Evolutionary conservation across 2,113 vertebrate species (phyloP).

Genomic region (Aldabrachelys gigantea): DNA sequence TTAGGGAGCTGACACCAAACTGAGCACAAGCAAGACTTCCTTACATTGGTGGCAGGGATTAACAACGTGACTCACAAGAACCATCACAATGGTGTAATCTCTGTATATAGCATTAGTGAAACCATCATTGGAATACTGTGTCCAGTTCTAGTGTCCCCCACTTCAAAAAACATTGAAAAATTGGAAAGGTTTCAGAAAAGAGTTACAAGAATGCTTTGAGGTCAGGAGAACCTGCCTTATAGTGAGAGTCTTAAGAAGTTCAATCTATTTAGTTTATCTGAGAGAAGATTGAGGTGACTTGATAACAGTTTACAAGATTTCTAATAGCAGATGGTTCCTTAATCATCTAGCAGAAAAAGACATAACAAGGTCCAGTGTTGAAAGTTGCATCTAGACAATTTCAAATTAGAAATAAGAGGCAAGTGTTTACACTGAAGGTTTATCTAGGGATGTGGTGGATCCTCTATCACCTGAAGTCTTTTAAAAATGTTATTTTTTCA

Average conservation of each 20-base stretch:
- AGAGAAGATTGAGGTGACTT: not conserved
- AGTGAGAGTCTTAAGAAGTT: not conserved
- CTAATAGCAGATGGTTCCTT: not conserved
- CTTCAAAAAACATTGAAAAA: not conserved
- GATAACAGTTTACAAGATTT: not conserved
- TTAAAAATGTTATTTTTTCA: not conserved
- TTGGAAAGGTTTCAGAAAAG: not conserved
- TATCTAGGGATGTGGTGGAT: not conserved
- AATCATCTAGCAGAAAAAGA: not conserved
- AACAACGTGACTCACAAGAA: too few relatives aligned
- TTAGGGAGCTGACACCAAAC: too few relatives aligned
- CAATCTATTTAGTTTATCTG: not conserved
- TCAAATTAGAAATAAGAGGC: not conserved
- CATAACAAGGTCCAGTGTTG: not conserved
- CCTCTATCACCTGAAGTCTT: not conserved
- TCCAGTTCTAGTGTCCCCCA: not conserved
- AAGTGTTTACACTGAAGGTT: not conserved
- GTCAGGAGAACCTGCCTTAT: not conserved
- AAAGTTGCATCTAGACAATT: not conserved
- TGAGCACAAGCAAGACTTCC: too few relatives aligned
- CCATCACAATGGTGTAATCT: accelerated
- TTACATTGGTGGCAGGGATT: too few relatives aligned
- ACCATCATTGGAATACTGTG: not conserved
- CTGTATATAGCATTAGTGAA: not conserved
- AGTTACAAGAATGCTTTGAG: accelerated